phyloP scores from a whole-genome alignment of 2,113 vertebrate species.

The Planiliza haematocheilus region DNA sequence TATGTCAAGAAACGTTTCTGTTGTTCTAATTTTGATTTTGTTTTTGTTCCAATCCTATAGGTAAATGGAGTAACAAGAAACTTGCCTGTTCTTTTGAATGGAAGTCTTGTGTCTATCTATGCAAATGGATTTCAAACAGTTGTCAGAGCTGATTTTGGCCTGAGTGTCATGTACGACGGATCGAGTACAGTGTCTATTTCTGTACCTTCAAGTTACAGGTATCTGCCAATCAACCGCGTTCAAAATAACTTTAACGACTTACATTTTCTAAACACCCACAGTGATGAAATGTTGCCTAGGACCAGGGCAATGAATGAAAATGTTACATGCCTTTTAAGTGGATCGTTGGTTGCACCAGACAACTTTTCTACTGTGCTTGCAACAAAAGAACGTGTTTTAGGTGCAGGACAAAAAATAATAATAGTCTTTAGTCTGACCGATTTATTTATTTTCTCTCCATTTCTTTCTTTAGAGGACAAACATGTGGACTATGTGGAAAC shows the following conservation, averaged over 20 bases:
- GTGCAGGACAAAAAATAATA: too few relatives aligned
- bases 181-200: slow-evolving; percentile 52
- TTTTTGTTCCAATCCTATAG: slow-evolving; percentile 24
- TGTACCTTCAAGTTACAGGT: slow-evolving; percentile 66
- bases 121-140: slow-evolving; percentile 45
- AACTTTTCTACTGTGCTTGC: too few relatives aligned
- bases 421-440: too few relatives aligned
- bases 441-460: not conserved
- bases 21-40: not conserved
- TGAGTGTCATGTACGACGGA: slow-evolving; percentile 71
- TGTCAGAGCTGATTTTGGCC: slow-evolving; percentile 63
- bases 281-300: too few relatives aligned
- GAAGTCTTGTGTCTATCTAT: slow-evolving; percentile 53
- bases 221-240: not conserved
- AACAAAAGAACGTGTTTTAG: too few relatives aligned
- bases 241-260: not conserved
- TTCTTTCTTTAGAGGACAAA: slow-evolving; percentile 34
- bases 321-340: too few relatives aligned
- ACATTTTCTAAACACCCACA: too few relatives aligned
- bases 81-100: slow-evolving; percentile 62
- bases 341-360: too few relatives aligned
- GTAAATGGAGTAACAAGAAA: slow-evolving; percentile 63
- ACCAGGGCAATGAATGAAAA: too few relatives aligned
- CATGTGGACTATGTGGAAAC: slow-evolving; percentile 80
- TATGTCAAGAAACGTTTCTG: not conserved